Evolutionary conservation across 2,113 vertebrate species (phyloP).

Genomic region (Pitta sordida): DNA sequence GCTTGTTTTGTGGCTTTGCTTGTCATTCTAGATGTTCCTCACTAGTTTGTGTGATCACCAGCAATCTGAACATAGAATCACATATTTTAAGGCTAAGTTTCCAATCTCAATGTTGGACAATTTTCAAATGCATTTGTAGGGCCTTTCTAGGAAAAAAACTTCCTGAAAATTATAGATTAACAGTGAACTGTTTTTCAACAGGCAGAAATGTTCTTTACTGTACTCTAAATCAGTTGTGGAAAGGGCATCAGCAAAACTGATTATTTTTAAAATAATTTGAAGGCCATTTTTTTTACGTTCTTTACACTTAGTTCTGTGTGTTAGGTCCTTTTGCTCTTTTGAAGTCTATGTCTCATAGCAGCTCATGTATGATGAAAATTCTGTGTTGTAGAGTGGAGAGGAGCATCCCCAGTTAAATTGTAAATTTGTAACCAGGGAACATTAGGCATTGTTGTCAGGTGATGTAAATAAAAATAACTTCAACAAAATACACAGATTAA

Average conservation of each 20-base stretch:
- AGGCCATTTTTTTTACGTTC: not conserved
- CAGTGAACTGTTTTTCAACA: not conserved
- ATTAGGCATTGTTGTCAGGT: not conserved
- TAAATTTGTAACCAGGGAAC: not conserved
- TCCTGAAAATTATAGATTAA: not conserved
- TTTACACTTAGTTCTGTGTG: not conserved
- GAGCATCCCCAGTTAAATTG: not conserved
- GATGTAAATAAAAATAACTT: not conserved
- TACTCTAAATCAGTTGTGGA: not conserved
- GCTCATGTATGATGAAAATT: not conserved
- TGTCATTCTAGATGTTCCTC: not conserved
- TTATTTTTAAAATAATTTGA: not conserved
- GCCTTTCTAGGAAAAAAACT: not conserved
- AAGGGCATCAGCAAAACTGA: not conserved
- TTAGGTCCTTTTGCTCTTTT: not conserved
- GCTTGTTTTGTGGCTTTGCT: not conserved
- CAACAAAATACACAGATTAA: fast-evolving
- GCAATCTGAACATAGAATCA: not conserved
- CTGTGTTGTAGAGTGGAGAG: not conserved
- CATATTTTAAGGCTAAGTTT: not conserved
- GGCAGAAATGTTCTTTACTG: not conserved
- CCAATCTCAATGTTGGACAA: not conserved
- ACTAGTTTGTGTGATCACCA: not conserved
- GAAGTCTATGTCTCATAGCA: not conserved
- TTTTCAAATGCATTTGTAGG: not conserved